Evolutionary conservation across 2,888 invertebrate species (phyloP), one percentile per base, ranked within the genome.

Genomic region (Allolobophora icterica): DNA sequence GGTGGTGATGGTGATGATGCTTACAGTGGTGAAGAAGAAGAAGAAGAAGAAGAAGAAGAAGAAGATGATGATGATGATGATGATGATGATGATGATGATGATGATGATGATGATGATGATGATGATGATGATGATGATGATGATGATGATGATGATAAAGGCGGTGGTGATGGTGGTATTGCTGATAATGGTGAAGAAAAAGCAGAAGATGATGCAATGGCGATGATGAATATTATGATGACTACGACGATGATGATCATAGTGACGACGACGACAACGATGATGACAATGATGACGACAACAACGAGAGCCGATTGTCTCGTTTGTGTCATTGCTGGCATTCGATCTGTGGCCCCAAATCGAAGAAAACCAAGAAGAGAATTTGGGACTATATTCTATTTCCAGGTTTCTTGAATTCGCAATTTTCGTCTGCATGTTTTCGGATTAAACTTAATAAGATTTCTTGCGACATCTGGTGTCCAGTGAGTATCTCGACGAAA

Each of bases 261-360:
- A 24, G 34, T 40, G 34, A 90, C 19, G 24, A 45, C 19, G 24
- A 90, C 19, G 40, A 45, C 45, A 21, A 45, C 33, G 40, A 90
- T 33, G 33, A 90, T 90, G 40, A 90, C 11, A 19, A 90, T 90
- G 40, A 90, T 90, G 40, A 90, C 45, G 34, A 90, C n/a, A 2
- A 90, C 34, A 21, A 45, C 45, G 40, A 90, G 45, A 34, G 11
- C 13, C n/a, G 45, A n/a, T 17, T 40, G 40, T 34, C 5, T 90
- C 52, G 33, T 45, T 34, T 45, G 0, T 42, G 17, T 84, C 84
- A 21, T 17, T 13, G 4, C 15, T 19, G 34, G 15, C 33, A 84
- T 84, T 42, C 42, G 13, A 42, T 42, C 42, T 42, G 4, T 38
- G n/a, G 38, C 38, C 8, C 38, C 3, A 38, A 38, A 38, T 38